phyloP scores from a whole-genome alignment of 92 coral and sea anemone genomes.

The Phenganax marumi region DNA sequence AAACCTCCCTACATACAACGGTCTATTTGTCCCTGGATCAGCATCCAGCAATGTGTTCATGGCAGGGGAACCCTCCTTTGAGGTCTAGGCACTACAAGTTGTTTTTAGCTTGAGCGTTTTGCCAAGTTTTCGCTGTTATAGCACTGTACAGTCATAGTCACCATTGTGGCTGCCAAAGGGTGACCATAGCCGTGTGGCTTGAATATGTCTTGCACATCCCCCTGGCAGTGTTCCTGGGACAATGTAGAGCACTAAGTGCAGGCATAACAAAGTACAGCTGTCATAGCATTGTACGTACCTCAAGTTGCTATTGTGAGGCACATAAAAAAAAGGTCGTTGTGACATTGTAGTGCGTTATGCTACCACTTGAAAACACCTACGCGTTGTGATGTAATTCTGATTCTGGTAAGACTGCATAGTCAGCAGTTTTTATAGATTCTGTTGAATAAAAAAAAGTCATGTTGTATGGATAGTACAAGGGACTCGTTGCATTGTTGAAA shows the following conservation, averaged over 20 bases:
- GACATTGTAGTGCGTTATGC: no score
- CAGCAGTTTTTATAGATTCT: no score
- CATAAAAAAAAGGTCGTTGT: no score
- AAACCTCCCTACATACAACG: conserved; percentile 38
- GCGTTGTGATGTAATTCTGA: no score
- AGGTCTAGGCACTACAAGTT: conserved; percentile 51
- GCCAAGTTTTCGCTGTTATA: conserved; percentile 21
- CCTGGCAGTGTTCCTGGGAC: not conserved
- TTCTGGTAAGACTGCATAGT: no score
- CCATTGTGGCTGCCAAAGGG: conserved; percentile 18
- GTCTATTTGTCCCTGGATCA: conserved; percentile 54
- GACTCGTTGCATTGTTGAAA: no score
- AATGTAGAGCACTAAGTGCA: no score
- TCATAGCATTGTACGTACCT: not conserved
- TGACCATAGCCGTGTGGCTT: conserved; percentile 11
- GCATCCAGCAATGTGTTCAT: conserved; percentile 55
- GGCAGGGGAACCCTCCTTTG: conserved; percentile 51
- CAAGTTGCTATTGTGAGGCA: no score
- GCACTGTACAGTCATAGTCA: conserved; percentile 12
- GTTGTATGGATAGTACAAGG: no score
- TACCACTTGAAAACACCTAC: no score
- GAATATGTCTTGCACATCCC: not conserved
- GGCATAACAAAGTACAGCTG: not conserved
- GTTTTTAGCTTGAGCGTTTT: conserved; percentile 37
- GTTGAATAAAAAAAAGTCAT: no score